Percentiles rank a stretch among this genome's conserved stretches.
Conservation (phyloP, 2,113 vertebrate species). For the Lutjanus erythropterus region DNA sequence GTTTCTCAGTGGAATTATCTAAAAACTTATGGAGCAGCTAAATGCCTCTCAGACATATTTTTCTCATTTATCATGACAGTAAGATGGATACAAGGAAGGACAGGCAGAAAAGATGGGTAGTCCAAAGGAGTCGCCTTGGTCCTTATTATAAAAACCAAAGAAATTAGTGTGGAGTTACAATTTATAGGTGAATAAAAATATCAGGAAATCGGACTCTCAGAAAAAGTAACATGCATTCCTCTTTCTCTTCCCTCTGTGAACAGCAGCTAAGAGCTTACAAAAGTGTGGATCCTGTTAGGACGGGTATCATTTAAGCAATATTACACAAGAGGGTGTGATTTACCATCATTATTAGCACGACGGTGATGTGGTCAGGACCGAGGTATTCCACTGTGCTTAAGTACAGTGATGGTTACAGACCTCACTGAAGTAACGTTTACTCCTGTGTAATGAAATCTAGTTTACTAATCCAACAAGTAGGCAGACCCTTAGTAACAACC, state of each 20-base stretch:
- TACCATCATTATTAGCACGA: no score
- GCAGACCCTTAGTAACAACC: no score
- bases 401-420: no score
- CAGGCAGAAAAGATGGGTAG: constrained; percentile 1
- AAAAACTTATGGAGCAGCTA: background rate
- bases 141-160: constrained; percentile 28
- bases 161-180: background rate
- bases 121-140: background rate
- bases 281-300: background rate
- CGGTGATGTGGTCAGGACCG: no score
- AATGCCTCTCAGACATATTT: background rate
- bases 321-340: no score
- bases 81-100: constrained; percentile 6
- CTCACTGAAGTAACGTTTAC: no score
- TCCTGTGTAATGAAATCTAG: no score
- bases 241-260: background rate
- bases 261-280: background rate
- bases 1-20: background rate
- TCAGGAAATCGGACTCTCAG: background rate
- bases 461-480: no score
- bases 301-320: no score
- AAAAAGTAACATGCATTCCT: background rate
- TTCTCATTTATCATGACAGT: constrained; percentile 13
- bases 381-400: no score
- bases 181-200: constrained; percentile 25